A percentile compares a stretch with the other conserved stretches of the same genome.
phyloP scores from a whole-genome alignment of 2,797 vertebrate species.

The Channa striata region DNA sequence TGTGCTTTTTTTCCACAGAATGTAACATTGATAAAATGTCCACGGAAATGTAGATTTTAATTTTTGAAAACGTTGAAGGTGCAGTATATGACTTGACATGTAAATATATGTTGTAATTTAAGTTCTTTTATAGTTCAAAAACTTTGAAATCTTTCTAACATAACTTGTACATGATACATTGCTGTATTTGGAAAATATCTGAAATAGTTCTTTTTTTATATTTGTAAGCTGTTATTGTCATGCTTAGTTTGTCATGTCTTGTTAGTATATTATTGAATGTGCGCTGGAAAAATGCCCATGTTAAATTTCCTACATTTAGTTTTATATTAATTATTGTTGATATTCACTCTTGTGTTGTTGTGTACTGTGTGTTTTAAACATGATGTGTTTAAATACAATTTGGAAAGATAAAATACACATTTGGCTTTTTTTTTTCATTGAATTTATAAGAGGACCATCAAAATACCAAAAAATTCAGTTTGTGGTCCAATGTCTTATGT shows the following conservation, averaged over 20 bases:
- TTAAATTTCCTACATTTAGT: conserved; percentile 75
- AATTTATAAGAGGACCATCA: conserved; percentile 46
- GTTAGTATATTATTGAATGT: conserved; percentile 78
- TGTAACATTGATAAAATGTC: conserved; percentile 68
- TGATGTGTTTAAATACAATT: conserved; percentile 70
- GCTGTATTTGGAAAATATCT: conserved; percentile 80
- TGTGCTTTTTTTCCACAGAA: conserved; percentile 73
- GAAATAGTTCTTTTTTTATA: conserved; percentile 82
- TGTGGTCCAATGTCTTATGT: conserved; percentile 16
- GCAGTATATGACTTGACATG: conserved; percentile 70
- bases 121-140: conserved; percentile 82
- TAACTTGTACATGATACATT: conserved; percentile 84
- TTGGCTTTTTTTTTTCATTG: conserved; percentile 58
- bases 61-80: conserved; percentile 66
- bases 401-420: conserved; percentile 71
- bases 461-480: conserved; percentile 13
- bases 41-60: conserved; percentile 69
- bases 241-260: conserved; percentile 80
- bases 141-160: conserved; percentile 83
- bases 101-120: conserved; percentile 86
- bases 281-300: conserved; percentile 71
- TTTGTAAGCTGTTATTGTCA: conserved; percentile 85
- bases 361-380: conserved; percentile 74
- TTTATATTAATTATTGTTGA: conserved; percentile 67
- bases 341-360: conserved; percentile 71